Conservation (phyloP, 2,113 vertebrate genomes). For the Nothoprocta perdicaria region DNA sequence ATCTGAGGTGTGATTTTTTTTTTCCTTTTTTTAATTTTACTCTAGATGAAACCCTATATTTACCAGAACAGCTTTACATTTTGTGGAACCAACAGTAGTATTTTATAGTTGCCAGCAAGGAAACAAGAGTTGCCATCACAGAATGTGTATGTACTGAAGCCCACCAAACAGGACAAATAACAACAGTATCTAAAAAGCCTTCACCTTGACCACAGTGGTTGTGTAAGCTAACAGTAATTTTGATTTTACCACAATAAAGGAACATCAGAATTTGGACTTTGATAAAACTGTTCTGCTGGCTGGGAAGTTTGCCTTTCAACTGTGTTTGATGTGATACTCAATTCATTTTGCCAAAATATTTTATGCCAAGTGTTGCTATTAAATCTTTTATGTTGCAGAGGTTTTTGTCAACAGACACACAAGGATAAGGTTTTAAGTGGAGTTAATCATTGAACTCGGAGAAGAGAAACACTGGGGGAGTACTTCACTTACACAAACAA, state of each 20-base stretch:
- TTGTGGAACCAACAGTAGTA: not conserved
- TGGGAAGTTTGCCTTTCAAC: slow-evolving; percentile 28
- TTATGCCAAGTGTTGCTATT: slow-evolving; percentile 54
- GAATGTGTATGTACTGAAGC: not conserved
- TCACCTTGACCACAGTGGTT: slow-evolving; percentile 36
- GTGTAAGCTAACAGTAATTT: not conserved
- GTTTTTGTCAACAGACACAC: slow-evolving; percentile 57
- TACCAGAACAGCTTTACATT: not conserved
- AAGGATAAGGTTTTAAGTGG: slow-evolving; percentile 45
- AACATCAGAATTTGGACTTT: slow-evolving; percentile 31
- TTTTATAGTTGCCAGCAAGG: not conserved
- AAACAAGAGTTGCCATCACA: not conserved
- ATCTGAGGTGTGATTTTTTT: not conserved
- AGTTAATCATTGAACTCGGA: slow-evolving; percentile 60
- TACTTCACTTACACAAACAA: slow-evolving; percentile 42
- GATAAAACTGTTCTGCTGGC: slow-evolving; percentile 33
- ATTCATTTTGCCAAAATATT: slow-evolving; percentile 54
- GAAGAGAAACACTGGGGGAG: slow-evolving; percentile 37
- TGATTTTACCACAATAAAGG: slow-evolving; percentile 33
- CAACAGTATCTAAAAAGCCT: not conserved
- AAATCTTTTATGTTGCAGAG: slow-evolving; percentile 50
- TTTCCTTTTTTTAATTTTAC: not conserved
- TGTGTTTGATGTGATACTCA: slow-evolving; percentile 12
- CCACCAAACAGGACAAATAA: not conserved
- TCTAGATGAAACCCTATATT: not conserved